Conservation (phyloP, 2,113 vertebrate genomes). For the Mola mola region DNA sequence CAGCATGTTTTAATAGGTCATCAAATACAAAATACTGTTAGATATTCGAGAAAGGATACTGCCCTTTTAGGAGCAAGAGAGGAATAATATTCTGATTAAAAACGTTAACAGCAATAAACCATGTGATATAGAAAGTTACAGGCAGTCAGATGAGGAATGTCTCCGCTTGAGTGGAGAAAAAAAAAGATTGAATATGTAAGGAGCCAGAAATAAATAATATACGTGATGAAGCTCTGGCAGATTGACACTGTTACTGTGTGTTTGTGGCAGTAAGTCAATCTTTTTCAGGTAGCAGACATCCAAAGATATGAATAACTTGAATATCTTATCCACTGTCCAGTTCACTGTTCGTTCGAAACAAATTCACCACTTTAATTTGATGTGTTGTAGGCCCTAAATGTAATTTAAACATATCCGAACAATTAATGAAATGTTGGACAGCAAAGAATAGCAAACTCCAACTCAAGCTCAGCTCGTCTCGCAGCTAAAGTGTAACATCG, state of each 20-base stretch:
- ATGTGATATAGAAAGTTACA: slow-evolving; percentile 48
- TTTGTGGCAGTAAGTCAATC: slow-evolving; percentile 49
- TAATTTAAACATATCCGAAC: slow-evolving; percentile 6
- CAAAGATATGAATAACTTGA: slow-evolving; percentile 29
- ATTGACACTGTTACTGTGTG: slow-evolving; percentile 22
- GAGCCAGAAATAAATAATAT: slow-evolving; percentile 24
- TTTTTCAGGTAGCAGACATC: slow-evolving; percentile 25
- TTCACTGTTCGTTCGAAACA: slow-evolving; percentile 23
- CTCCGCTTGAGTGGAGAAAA: slow-evolving; percentile 21
- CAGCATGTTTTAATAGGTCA: slow-evolving; percentile 42
- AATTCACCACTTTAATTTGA: slow-evolving; percentile 13
- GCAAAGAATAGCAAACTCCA: slow-evolving; percentile 37
- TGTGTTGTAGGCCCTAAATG: not conserved
- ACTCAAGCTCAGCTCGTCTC: slow-evolving; percentile 45
- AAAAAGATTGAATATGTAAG: slow-evolving; percentile 37
- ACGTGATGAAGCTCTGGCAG: slow-evolving; percentile 33
- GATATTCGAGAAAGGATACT: slow-evolving; percentile 55
- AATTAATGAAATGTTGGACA: not conserved
- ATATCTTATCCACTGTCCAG: slow-evolving; percentile 17
- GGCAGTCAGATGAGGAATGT: slow-evolving; percentile 51
- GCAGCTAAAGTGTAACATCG: slow-evolving; percentile 62
- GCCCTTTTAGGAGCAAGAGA: slow-evolving; percentile 28
- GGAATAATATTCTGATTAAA: slow-evolving; percentile 56
- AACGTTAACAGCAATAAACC: slow-evolving; percentile 59
- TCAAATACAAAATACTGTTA: slow-evolving; percentile 73